A percentile compares a stretch with the other conserved stretches of the same genome.
These are phyloP conservation scores for Rhamphomyia laevipes DNA, from an alignment of 2,888 invertebrate species.

Conservation along the genomic window DNA sequence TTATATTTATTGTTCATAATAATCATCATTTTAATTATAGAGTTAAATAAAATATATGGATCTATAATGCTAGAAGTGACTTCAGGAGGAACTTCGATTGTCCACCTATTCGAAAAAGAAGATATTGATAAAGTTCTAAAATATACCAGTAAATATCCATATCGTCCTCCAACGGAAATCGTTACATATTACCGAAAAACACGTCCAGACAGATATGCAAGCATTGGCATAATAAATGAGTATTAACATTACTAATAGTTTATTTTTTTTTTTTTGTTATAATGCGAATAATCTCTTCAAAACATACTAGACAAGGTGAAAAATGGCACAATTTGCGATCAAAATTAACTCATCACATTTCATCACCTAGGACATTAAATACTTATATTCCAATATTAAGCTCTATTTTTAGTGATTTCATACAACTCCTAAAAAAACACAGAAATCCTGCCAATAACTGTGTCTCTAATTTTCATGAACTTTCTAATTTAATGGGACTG, in stretches of 20 bases:
- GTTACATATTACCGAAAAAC: slow-evolving; percentile 61
- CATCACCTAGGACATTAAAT: slow-evolving; percentile 62
- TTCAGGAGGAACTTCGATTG: slow-evolving; percentile 57
- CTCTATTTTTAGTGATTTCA: slow-evolving; percentile 65
- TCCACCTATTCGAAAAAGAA: slow-evolving; percentile 55
- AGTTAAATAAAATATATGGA: slow-evolving; percentile 62
- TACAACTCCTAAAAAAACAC: slow-evolving; percentile 48
- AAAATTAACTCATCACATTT: slow-evolving; percentile 61
- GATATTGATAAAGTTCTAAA: slow-evolving; percentile 69
- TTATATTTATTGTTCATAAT: no score
- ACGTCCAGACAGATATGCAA: slow-evolving; percentile 68
- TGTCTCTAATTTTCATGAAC: slow-evolving; percentile 54
- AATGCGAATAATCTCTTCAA: no score
- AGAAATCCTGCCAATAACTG: slow-evolving; percentile 43
- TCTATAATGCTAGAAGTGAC: slow-evolving; percentile 66
- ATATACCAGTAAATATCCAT: slow-evolving; percentile 59
- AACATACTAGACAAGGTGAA: slow-evolving; percentile 63
- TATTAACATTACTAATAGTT: no score
- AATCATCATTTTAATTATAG: no score
- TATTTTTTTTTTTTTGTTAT: no score
- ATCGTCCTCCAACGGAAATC: slow-evolving; percentile 73
- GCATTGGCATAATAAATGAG: slow-evolving; percentile 73
- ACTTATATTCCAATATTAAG: slow-evolving; percentile 64
- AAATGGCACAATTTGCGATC: slow-evolving; percentile 64
- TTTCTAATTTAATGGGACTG: slow-evolving; percentile 65